Evolutionary conservation across 1,140 invertebrate genomes (phyloP).

Genomic region (Palaemon carinicauda): DNA sequence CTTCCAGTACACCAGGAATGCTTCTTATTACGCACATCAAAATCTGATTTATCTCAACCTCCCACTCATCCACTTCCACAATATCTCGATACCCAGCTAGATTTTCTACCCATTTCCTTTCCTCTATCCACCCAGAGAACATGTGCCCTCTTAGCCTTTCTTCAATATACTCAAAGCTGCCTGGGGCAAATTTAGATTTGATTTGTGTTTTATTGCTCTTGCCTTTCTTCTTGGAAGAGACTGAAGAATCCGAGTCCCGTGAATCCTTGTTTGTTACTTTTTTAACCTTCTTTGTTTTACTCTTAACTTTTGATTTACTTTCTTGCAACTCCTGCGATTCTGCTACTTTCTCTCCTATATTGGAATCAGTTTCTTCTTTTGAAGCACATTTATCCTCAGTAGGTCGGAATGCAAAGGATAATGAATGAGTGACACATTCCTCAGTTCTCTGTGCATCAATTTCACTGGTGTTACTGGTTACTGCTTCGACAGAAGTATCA

Average conservation of each 20-base stretch:
- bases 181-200: constrained; percentile 46
- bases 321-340: too few relatives aligned
- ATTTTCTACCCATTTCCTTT: constrained; percentile 35
- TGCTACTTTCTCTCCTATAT: too few relatives aligned
- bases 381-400: too few relatives aligned
- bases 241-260: constrained; percentile 41
- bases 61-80: constrained; percentile 53
- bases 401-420: too few relatives aligned
- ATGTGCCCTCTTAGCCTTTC: constrained; percentile 14
- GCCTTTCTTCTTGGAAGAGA: constrained; percentile 21
- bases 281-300: neutral
- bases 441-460: too few relatives aligned
- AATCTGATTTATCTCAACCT: constrained; percentile 36
- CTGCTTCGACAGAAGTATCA: too few relatives aligned
- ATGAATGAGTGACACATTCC: too few relatives aligned
- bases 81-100: constrained; percentile 32
- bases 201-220: constrained; percentile 12
- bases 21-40: constrained; percentile 39
- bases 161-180: constrained; percentile 35
- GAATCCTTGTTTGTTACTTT: neutral
- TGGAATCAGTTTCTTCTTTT: too few relatives aligned
- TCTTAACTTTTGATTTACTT: neutral
- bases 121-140: constrained; percentile 51
- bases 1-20: constrained; percentile 43
- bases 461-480: too few relatives aligned